Evolutionary conservation across 2,888 invertebrate species (phyloP), one percentile per base, ranked within the genome.

Genomic region (Schizotus pectinicornis): DNA sequence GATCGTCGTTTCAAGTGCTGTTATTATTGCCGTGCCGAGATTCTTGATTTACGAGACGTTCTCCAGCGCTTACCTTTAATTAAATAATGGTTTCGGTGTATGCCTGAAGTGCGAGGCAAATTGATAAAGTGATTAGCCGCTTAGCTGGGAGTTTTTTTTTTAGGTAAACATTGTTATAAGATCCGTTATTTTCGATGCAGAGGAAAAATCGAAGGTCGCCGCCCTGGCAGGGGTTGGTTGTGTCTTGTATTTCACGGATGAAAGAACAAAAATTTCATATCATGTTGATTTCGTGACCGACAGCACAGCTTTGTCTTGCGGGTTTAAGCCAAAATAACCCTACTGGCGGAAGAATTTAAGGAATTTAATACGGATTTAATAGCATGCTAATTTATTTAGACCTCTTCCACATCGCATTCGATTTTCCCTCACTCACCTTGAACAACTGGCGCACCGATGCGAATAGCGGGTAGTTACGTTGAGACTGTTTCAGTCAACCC

Each of bases 241-340:
- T 69, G 68, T 69, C 70, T 73, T 73, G 73, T 68, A 71, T 74
- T 74, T 74, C 70, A 72, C 73, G 73, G 69, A 59, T 72, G 72
- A 68, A 61, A 65, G 74, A 68, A 67, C 75, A 75, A 76, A 76
- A 76, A 75, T 76, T 75, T 76, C 76, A 76, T 76, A 76, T 75
- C 73, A 73, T 73, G 76, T 74, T 75, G 76, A 75, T 76, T 76
- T 72, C 73, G 70, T 68, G 70, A 71, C 69, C 70, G 67, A 65
- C 65, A 63, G 56, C 62, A 31, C 39, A 34, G 61, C 71, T 70
- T 72, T 70, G 67, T 69, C 69, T 68, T 68, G 64, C 35, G 61
- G 62, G 42, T 59, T 57, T 64, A 46, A 63, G 60, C 63, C 45
- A 66, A 67, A 66, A 49, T 63, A 59, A 61, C 62, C 63, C 62